Conservation (phyloP, 2,797 vertebrate genomes). For the Argentina silus region DNA sequence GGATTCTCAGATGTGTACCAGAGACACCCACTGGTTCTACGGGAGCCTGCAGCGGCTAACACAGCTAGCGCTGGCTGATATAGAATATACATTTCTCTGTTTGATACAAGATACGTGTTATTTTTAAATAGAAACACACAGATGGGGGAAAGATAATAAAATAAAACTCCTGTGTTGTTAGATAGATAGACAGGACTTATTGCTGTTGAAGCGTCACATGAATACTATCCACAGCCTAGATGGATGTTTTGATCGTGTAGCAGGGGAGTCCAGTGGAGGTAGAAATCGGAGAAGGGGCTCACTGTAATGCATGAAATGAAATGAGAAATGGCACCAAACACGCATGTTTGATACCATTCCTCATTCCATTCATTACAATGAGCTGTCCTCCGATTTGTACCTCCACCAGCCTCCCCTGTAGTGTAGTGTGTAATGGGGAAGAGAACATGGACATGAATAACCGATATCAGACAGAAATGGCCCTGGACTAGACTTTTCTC, state of each 20-base stretch:
- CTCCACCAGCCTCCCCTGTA: too few relatives aligned
- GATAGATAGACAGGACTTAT: too few relatives aligned
- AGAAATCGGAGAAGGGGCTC: too few relatives aligned
- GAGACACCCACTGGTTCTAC: not conserved
- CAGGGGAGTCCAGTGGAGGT: too few relatives aligned
- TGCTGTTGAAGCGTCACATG: not conserved
- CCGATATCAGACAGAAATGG: not conserved
- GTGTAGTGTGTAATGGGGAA: not conserved
- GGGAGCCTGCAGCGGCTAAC: not conserved
- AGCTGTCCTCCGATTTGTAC: too few relatives aligned
- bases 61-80: not conserved
- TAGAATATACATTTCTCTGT: not conserved
- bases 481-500: too few relatives aligned
- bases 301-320: not conserved
- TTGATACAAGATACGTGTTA: not conserved
- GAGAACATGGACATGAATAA: not conserved
- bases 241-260: not conserved
- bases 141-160: not conserved
- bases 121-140: slow-evolving; percentile 1
- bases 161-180: not conserved
- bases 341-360: too few relatives aligned
- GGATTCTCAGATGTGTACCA: not conserved
- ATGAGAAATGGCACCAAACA: too few relatives aligned
- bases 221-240: not conserved
- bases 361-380: too few relatives aligned